Conservation (phyloP, 1,140 invertebrate genomes). For the Drosophila nasuta region DNA sequence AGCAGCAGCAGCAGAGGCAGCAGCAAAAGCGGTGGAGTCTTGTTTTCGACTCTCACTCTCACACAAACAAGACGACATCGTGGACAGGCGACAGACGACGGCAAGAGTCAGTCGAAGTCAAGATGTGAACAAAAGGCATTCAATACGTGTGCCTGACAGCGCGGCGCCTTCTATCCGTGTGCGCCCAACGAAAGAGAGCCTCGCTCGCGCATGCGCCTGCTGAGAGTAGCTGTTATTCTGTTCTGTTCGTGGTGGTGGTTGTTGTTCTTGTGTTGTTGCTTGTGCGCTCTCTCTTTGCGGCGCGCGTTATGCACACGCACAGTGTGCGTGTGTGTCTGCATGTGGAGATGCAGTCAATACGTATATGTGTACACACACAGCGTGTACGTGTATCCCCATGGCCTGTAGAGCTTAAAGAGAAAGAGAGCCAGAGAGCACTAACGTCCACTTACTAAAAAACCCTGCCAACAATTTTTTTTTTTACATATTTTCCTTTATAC, state of each 20-base stretch:
- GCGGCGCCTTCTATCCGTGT: constrained; percentile 43
- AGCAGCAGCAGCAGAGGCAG: constrained; percentile 21
- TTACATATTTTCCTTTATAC: constrained; percentile 18
- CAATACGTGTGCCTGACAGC: constrained; percentile 47
- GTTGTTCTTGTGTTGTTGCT: constrained; percentile 8
- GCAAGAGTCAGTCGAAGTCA: constrained; percentile 61
- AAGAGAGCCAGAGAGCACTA: constrained; percentile 14
- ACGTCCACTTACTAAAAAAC: background rate
- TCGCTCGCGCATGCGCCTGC: constrained; percentile 42
- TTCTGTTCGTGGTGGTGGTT: constrained; percentile 8
- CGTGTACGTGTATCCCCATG: constrained; percentile 31
- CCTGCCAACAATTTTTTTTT: constrained; percentile 6
- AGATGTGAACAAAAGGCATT: constrained; percentile 68
- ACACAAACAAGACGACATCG: constrained; percentile 14
- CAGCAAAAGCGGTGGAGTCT: constrained; percentile 59
- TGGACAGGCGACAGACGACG: constrained; percentile 4
- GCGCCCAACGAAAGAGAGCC: constrained; percentile 40
- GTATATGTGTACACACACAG: constrained; percentile 25
- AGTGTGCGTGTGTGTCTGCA: constrained; percentile 55
- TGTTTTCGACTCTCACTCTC: constrained; percentile 61
- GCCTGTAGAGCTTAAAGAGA: constrained; percentile 16
- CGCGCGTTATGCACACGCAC: constrained; percentile 78
- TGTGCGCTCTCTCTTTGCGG: constrained; percentile 63
- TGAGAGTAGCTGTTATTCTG: constrained; percentile 20
- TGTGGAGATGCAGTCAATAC: constrained; percentile 36